A percentile compares a stretch with the other conserved stretches of the same genome.
Evolutionary conservation across 1,140 invertebrate genomes (phyloP).

Genomic region (Orussus abietinus): DNA sequence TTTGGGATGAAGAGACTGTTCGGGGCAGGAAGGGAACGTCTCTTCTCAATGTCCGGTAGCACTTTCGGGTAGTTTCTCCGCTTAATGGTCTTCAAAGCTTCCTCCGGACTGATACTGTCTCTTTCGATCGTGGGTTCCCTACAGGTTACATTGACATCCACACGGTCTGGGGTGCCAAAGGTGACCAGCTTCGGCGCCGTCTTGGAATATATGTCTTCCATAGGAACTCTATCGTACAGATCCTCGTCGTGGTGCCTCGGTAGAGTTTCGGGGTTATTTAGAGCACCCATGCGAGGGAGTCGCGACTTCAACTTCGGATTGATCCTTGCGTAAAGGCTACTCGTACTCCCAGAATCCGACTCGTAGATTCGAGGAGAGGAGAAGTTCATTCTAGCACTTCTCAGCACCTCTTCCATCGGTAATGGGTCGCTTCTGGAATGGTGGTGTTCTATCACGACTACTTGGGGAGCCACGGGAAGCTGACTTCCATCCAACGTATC

Average conservation of each 20-base stretch:
- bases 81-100: constrained; percentile 69
- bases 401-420: constrained; percentile 39
- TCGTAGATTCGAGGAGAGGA: constrained; percentile 35
- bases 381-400: constrained; percentile 29
- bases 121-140: constrained; percentile 36
- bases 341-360: constrained; percentile 45
- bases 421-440: constrained; percentile 69
- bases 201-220: constrained; percentile 11
- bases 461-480: constrained; percentile 29
- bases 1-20: constrained; percentile 29
- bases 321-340: constrained; percentile 49
- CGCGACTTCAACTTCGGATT: constrained; percentile 42
- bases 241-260: constrained; percentile 27
- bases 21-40: constrained; percentile 43
- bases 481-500: constrained; percentile 15
- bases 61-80: constrained; percentile 78
- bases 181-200: constrained; percentile 1
- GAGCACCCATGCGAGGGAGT: constrained; percentile 18
- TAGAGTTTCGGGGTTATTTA: constrained; percentile 5
- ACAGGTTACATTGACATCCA: constrained; percentile 74
- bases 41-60: constrained; percentile 61
- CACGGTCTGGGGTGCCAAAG: constrained; percentile 2
- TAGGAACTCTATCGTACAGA: constrained; percentile 30
- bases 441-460: constrained; percentile 57
- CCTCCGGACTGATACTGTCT: constrained; percentile 59